Percentiles rank a stretch among this genome's conserved stretches.
phyloP scores from a whole-genome alignment of 1,140 invertebrate genomes.

The Lordiphosa stackelbergi region DNA sequence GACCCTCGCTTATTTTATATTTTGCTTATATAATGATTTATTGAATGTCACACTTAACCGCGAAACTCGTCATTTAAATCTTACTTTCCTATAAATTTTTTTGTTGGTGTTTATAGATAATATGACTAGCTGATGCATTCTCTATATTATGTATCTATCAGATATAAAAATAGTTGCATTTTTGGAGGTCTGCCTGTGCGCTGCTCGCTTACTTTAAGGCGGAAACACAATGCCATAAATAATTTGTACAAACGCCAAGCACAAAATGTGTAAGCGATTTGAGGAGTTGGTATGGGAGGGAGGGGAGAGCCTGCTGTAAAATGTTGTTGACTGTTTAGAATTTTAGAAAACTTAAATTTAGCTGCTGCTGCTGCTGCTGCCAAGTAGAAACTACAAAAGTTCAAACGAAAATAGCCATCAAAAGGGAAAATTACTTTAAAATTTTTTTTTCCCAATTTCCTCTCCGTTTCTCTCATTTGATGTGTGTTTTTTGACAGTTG shows the following conservation, averaged over 20 bases:
- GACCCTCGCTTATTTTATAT: too few species aligned
- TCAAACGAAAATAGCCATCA: slow-evolving; percentile 10
- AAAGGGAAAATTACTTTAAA: slow-evolving; percentile 1
- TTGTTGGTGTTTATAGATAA: too few species aligned
- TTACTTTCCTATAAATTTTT: background rate
- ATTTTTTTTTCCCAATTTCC: background rate
- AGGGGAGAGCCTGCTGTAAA: slow-evolving; percentile 8
- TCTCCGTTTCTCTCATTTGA: background rate
- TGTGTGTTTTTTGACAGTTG: slow-evolving; percentile 12
- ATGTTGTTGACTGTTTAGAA: slow-evolving; percentile 7
- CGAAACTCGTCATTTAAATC: too few species aligned
- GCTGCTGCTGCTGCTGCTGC: too few species aligned
- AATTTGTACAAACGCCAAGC: slow-evolving; percentile 2
- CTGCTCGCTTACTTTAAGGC: background rate
- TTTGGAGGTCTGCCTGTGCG: slow-evolving; percentile 1
- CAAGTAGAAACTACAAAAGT: slow-evolving; percentile 1
- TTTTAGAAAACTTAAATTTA: slow-evolving; percentile 8
- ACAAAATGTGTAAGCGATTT: background rate
- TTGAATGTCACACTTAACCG: too few species aligned
- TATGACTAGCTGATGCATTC: too few species aligned
- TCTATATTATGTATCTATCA: background rate
- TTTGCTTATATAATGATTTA: too few species aligned
- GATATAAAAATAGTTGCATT: slow-evolving; percentile 8
- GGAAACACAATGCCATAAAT: slow-evolving; percentile 8
- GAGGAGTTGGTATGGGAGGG: background rate